A percentile compares a stretch with the other conserved stretches of the same genome.
Evolutionary conservation across 2,797 vertebrate genomes (phyloP).

Genomic region (Clarias pachynema): DNA sequence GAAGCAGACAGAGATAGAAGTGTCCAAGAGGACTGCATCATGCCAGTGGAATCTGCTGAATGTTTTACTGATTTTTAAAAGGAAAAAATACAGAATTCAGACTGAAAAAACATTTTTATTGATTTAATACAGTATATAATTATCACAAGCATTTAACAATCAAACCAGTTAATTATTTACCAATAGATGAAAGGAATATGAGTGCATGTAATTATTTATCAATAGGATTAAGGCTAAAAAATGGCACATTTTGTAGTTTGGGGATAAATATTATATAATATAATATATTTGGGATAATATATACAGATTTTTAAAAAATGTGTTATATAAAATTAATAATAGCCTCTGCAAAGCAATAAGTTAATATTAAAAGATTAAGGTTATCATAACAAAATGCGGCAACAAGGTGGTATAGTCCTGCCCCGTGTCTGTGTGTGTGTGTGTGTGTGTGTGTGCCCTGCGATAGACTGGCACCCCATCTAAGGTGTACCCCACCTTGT

Average conservation of each 20-base stretch:
- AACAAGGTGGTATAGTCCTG: too few relatives aligned
- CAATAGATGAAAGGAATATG: background rate
- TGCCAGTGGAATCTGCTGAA: background rate
- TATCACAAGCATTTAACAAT: background rate
- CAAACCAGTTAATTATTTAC: background rate
- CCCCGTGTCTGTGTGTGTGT: too few relatives aligned
- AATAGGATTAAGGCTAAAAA: background rate
- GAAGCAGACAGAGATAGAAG: conserved; percentile 1
- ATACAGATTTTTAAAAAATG: background rate
- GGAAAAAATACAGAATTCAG: background rate
- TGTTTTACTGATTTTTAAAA: background rate
- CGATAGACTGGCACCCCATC: too few relatives aligned
- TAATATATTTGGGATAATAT: too few relatives aligned
- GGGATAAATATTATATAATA: background rate
- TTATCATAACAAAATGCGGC: too few relatives aligned
- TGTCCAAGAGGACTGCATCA: background rate
- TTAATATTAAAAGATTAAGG: background rate
- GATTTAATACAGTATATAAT: background rate
- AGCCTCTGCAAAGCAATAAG: too few relatives aligned
- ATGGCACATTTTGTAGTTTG: background rate
- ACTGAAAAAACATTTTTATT: background rate
- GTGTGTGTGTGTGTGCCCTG: too few relatives aligned
- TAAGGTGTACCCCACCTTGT: too few relatives aligned
- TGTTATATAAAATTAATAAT: background rate
- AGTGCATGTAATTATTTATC: background rate